Evolutionary conservation across 2,797 vertebrate species (phyloP), one percentile per base, ranked within the genome.

Genomic region (Betta splendens): DNA sequence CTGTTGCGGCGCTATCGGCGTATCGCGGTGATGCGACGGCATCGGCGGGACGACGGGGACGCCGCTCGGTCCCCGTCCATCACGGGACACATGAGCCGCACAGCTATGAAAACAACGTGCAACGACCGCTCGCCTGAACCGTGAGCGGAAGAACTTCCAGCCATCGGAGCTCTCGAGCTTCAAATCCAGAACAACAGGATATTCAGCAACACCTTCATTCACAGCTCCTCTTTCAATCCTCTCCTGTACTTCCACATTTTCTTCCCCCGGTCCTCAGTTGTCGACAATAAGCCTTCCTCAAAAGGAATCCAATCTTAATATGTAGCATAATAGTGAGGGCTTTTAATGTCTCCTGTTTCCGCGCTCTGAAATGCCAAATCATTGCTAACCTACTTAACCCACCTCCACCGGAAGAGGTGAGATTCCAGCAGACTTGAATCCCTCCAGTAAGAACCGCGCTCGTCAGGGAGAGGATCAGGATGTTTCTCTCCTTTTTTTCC

Each of bases 291-390:
- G 32, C 55, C 51, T 68, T 37, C 13, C 58, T 60, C 42, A 32
- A 62, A 74, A 84, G 69, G 62, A 87, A 87, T 85, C 64, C 59
- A 79, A 80, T 84, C 71, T 68, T 79, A 80, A 89, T 84, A 85
- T 58, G 69, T 73, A 73, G 62, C 59, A 69, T 73, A 70, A 71
- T 75, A 76, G 69, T 70, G 64, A 71, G 68, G 65, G 81, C 85
- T 91, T 90, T 89, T 86, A 88, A 86, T 87, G 82, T 82, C 81
- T 89, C 78, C 66, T 73, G 61, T 86, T 88, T 85, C 87, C 69
- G 53, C 46, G 48, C 74, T 87, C 51, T 71, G 76, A 85, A 85
- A 84, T 76, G 63, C 70, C 66, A 77, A 84, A 88, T 91, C 87
- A 82, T 87, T 89, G 81, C 81, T 80, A 91, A 92, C 77, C 57